Evolutionary conservation across 2,888 invertebrate species (phyloP).

Genomic region (Ligdia adustata): DNA sequence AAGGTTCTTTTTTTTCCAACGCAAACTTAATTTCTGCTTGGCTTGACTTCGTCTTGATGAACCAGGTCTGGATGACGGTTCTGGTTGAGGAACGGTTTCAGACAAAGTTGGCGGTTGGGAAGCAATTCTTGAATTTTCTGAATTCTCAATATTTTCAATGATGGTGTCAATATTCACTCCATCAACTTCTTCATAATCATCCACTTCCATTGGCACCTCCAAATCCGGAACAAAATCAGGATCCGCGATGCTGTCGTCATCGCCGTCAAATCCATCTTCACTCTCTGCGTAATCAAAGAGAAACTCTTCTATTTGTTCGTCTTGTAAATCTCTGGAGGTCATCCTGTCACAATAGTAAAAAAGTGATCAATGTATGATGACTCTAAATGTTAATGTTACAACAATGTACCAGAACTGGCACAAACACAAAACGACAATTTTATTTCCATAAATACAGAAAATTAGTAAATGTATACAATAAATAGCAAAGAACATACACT

Average conservation of each 20-base stretch:
- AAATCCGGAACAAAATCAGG: slow-evolving; percentile 2
- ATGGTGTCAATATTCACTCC: neutral
- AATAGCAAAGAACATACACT: slow-evolving; percentile 8
- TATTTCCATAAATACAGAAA: neutral
- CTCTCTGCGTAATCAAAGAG: neutral
- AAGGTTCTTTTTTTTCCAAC: slow-evolving; percentile 3
- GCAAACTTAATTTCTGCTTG: slow-evolving; percentile 1
- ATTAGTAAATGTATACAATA: slow-evolving; percentile 6
- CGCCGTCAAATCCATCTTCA: neutral
- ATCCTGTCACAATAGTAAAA: neutral
- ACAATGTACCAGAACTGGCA: slow-evolving; percentile 8
- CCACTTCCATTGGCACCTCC: neutral
- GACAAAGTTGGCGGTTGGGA: neutral
- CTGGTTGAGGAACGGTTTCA: neutral
- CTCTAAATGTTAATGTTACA: neutral
- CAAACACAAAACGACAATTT: slow-evolving; percentile 8
- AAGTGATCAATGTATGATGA: neutral
- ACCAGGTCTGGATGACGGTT: neutral
- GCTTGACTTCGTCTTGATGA: neutral
- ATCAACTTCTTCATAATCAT: neutral
- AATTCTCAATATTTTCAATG: neutral
- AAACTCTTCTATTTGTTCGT: neutral
- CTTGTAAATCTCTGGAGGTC: neutral
- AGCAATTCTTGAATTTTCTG: neutral
- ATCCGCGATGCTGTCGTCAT: slow-evolving; percentile 3